Conservation (phyloP, 2,797 vertebrate genomes). For the Avahi laniger region DNA sequence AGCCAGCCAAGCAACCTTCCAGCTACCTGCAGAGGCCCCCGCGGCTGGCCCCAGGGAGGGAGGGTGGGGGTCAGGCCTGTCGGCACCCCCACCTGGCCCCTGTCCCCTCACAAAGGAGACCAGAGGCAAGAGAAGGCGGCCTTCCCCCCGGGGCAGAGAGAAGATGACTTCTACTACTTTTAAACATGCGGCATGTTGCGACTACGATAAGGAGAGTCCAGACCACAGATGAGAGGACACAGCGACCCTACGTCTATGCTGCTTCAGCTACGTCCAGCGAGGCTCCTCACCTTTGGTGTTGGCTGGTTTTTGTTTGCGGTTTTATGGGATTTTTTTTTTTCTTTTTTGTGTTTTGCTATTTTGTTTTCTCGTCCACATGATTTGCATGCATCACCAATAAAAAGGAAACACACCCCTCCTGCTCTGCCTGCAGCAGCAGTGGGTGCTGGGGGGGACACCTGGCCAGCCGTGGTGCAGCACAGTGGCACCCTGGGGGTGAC, state of each 20-base stretch:
- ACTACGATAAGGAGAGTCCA: not conserved
- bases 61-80: not conserved
- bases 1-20: not conserved
- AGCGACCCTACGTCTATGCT: not conserved
- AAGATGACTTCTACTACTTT: conserved; percentile 50
- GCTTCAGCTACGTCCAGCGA: conserved; percentile 2
- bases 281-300: conserved; percentile 61
- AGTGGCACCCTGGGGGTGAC: not conserved
- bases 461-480: not conserved
- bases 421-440: not conserved
- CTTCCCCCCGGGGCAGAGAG: not conserved
- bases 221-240: not conserved
- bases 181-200: conserved; percentile 68
- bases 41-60: not conserved
- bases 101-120: conserved; percentile 5
- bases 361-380: conserved; percentile 49
- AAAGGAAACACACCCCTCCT: conserved; percentile 25
- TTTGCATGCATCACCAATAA: conserved; percentile 70
- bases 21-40: not conserved
- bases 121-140: not conserved
- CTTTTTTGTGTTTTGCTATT: not conserved
- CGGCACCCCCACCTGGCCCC: not conserved
- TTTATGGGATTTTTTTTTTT: not conserved
- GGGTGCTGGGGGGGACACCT: not conserved
- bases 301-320: conserved; percentile 33